phyloP scores from a whole-genome alignment of 2,797 vertebrate genomes.

The Poliocrania exsul region DNA sequence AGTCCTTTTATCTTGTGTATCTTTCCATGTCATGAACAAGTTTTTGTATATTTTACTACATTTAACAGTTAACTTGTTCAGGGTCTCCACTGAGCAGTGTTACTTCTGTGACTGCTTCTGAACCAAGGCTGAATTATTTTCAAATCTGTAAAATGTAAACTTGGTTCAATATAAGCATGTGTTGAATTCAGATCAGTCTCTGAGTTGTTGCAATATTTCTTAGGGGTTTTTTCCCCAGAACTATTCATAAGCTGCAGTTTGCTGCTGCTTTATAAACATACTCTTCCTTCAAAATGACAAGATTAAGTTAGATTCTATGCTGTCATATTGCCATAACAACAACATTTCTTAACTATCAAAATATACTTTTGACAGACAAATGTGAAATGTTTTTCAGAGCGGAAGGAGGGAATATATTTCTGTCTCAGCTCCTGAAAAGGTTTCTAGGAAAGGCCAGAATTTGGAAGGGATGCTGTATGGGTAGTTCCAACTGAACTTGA shows the following conservation, averaged over 20 bases:
- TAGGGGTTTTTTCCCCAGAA: neutral
- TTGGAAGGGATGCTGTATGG: neutral
- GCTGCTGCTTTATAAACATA: neutral
- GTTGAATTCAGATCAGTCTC: neutral
- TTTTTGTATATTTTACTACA: neutral
- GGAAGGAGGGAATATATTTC: neutral
- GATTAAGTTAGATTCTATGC: neutral
- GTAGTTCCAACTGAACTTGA: neutral
- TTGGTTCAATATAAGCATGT: neutral
- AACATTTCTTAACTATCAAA: neutral
- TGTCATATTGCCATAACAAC: neutral
- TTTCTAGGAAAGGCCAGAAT: neutral
- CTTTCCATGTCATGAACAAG: neutral
- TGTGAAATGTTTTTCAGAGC: neutral
- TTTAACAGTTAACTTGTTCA: neutral
- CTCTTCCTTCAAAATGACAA: neutral
- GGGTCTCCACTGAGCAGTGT: neutral
- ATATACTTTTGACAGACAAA: slow-evolving; percentile 1
- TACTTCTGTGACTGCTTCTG: neutral
- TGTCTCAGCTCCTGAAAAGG: neutral
- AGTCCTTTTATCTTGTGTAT: neutral
- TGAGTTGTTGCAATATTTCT: neutral
- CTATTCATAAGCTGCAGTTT: neutral
- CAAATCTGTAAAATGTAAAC: neutral
- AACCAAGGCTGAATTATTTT: neutral